These are phyloP conservation scores for Drosophila formosana DNA, from an alignment of 2,888 invertebrate genomes.

Conservation along the genomic window DNA sequence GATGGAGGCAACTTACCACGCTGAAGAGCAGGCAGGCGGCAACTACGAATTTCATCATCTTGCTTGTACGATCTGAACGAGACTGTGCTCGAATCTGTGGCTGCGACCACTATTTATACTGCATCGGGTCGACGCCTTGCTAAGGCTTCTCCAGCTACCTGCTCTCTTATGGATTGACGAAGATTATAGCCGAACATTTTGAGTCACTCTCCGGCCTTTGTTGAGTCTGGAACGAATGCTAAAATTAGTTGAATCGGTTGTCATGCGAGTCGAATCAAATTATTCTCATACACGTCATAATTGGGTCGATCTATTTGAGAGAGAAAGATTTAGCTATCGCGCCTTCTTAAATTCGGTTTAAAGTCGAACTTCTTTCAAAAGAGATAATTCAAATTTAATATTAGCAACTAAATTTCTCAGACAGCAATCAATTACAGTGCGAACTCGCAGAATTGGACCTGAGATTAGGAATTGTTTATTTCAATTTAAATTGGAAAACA, in stretches of 20 bases:
- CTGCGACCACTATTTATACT: conserved; percentile 60
- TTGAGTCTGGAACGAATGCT: background rate
- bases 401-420: background rate
- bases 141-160: conserved; percentile 18
- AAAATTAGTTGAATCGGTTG: conserved; percentile 5
- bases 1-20: conserved; percentile 63
- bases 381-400: conserved; percentile 3
- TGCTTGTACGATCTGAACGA: conserved; percentile 34
- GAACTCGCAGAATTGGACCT: background rate
- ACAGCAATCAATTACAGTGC: background rate
- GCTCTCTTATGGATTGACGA: conserved; percentile 11
- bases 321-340: background rate
- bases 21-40: conserved; percentile 64
- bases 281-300: conserved; percentile 3
- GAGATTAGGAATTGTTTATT: background rate
- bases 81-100: conserved; percentile 44
- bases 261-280: conserved; percentile 8
- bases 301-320: conserved; percentile 5
- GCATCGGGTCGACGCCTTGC: background rate
- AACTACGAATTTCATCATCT: conserved; percentile 67
- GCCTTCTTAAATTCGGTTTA: conserved; percentile 4
- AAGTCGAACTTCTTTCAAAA: conserved; percentile 10
- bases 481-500: background rate
- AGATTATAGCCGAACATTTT: background rate
- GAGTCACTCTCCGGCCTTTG: background rate